These are phyloP conservation scores for Mycteria americana DNA, from an alignment of 2,797 vertebrate genomes.

Conservation along the genomic window DNA sequence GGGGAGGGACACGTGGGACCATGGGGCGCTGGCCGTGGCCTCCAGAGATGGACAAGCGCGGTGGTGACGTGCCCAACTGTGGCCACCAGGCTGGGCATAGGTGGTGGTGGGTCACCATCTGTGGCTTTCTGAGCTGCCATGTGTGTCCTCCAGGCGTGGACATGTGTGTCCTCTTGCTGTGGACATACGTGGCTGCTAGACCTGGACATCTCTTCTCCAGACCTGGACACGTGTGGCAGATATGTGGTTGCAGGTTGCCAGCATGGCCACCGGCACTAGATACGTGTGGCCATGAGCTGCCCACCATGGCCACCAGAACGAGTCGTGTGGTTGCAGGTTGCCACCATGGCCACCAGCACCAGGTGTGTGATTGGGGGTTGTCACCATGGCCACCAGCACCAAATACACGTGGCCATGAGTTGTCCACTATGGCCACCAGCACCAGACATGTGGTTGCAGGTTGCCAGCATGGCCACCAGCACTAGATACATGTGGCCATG, in stretches of 20 bases:
- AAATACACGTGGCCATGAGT: neutral
- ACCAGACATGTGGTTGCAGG: fast-evolving
- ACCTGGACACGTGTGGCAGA: too few species aligned
- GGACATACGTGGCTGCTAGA: neutral
- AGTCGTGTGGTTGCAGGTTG: too few species aligned
- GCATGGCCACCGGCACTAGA: too few species aligned
- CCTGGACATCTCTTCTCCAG: neutral
- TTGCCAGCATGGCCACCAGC: neutral
- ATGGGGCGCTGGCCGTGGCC: neutral
- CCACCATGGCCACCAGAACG: too few species aligned
- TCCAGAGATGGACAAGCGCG: neutral
- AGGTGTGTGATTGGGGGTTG: too few species aligned
- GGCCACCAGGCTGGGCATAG: fast-evolving
- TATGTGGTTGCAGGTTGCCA: too few species aligned
- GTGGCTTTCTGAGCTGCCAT: fast-evolving
- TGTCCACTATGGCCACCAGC: neutral
- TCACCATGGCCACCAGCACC: neutral
- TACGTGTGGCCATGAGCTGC: too few species aligned
- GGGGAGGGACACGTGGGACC: neutral
- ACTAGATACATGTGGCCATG: too few species aligned
- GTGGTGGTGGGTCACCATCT: neutral
- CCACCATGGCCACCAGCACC: too few species aligned
- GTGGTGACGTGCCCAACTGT: too few species aligned
- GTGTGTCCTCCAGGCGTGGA: neutral
- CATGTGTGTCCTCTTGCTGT: neutral